Conservation (phyloP, 2,888 invertebrate species). For the Zhuqinia jingwanae region DNA sequence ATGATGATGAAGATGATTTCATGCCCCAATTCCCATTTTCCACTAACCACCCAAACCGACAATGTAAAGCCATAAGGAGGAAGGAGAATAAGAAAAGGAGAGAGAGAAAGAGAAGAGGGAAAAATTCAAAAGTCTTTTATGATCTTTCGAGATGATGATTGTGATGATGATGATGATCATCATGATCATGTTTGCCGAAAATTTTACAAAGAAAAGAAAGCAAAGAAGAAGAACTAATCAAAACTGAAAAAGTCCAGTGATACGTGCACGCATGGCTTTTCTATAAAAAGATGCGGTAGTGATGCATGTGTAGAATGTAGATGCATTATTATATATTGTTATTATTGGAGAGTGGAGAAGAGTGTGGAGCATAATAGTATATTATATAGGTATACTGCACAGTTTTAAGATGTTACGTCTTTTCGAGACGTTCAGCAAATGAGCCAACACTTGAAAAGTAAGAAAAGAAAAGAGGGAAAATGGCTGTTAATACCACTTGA, state of each 20-base stretch:
- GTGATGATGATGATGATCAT: background rate
- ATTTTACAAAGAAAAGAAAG: no score
- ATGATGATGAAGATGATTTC: conserved; percentile 47
- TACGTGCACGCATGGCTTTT: background rate
- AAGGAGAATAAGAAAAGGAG: conserved; percentile 1
- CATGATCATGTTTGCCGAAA: conserved; percentile 19
- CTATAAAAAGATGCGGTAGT: background rate
- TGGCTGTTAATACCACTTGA: conserved; percentile 61
- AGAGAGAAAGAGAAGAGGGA: background rate
- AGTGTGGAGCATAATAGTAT: conserved; percentile 1
- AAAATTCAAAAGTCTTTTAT: conserved; percentile 18
- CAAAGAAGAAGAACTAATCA: conserved; percentile 39
- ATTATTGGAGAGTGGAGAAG: background rate
- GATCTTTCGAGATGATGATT: background rate
- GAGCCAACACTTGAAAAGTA: conserved; percentile 5
- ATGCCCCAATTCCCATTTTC: conserved; percentile 67
- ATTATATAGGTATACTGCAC: background rate
- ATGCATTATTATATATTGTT: background rate
- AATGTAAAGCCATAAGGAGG: conserved; percentile 9
- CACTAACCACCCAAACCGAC: conserved; percentile 20
- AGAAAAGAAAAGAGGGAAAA: conserved; percentile 12
- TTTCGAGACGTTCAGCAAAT: background rate
- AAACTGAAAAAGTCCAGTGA: conserved; percentile 40
- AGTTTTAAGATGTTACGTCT: background rate
- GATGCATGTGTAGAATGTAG: background rate